phyloP scores from a whole-genome alignment of 2,113 vertebrate genomes.

The Plestiodon gilberti region DNA sequence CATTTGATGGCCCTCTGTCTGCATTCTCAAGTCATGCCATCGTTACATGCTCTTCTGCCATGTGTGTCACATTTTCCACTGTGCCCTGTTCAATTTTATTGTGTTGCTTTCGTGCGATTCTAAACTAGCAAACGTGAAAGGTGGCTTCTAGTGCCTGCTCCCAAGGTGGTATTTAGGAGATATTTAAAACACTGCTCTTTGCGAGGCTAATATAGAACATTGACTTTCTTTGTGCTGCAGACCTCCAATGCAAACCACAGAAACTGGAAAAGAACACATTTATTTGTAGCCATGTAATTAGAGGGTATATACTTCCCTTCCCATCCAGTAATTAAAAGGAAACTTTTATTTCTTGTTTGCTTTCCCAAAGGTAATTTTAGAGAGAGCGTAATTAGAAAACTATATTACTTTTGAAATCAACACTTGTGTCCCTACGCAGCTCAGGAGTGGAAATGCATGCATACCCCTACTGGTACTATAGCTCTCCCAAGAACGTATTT shows the following conservation, averaged over 20 bases:
- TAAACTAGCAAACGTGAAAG: slow-evolving; percentile 30
- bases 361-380: background rate
- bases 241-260: background rate
- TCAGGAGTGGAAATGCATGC: background rate
- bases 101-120: background rate
- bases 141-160: slow-evolving; percentile 24
- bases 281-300: slow-evolving; percentile 13
- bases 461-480: background rate
- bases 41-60: background rate
- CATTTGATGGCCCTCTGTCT: background rate
- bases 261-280: slow-evolving; percentile 12
- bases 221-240: slow-evolving; percentile 19
- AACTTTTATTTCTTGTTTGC: background rate
- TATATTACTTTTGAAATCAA: slow-evolving; percentile 26
- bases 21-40: too few relatives aligned
- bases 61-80: background rate
- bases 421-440: background rate
- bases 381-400: background rate
- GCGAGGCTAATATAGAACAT: background rate
- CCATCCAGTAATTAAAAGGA: background rate
- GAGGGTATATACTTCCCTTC: slow-evolving; percentile 13
- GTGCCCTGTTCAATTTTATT: background rate
- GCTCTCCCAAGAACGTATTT: background rate
- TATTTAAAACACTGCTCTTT: slow-evolving; percentile 6
- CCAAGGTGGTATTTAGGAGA: slow-evolving; percentile 27